Evolutionary conservation across 1,140 invertebrate species (phyloP), one percentile per base, ranked within the genome.

Genomic region (Ruditapes philippinarum): DNA sequence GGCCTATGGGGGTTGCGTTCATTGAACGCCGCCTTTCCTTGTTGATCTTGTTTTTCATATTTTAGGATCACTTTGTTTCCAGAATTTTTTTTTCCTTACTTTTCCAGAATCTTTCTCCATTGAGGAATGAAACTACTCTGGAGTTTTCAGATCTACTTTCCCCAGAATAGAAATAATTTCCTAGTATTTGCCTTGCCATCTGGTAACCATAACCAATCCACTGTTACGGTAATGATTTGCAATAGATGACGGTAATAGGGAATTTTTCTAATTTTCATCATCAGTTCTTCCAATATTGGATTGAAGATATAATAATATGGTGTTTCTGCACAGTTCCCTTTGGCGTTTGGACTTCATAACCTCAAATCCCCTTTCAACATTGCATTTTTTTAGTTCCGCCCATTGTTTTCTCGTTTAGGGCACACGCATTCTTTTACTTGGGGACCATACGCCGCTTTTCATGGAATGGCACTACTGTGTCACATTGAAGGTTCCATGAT

Each of bases 141-240:
- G 65, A 57, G 65, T 73, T 68, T 19, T 70, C 81, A 38, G 65
- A 65, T 33, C 7, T 25, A 7, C 25, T 1, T 17, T 45, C 62
- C 31, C 81, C 81, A 17, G 9, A 28, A 73, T 84, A 84, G 33
- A 84, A 84, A 12, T 73, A n/a, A 36, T 73, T 38, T 25, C 28
- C 25, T 11, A 84, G 62, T 25, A 73, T 70, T 33, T 70, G 33
- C 51, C 62, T 70, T 40, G 65, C 81, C 22, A 84, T 5, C 31
- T 84, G 19, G 33, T 84, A 84, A 14, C 81, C 81, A 70, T 73
- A 70, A 25, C 81, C 81, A 28, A 84, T 70, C 81, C 40, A 84
- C 28, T 84, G 62, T 28, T 11, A 17, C 45, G n/a, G n/a, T n/a
- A 73, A 51, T 28, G 38, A 84, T 51, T 73, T 84, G 73, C 62